Percentiles rank a stretch among this genome's conserved stretches.
phyloP scores from a whole-genome alignment of 2,888 invertebrate genomes.

The Lycia hirtaria region DNA sequence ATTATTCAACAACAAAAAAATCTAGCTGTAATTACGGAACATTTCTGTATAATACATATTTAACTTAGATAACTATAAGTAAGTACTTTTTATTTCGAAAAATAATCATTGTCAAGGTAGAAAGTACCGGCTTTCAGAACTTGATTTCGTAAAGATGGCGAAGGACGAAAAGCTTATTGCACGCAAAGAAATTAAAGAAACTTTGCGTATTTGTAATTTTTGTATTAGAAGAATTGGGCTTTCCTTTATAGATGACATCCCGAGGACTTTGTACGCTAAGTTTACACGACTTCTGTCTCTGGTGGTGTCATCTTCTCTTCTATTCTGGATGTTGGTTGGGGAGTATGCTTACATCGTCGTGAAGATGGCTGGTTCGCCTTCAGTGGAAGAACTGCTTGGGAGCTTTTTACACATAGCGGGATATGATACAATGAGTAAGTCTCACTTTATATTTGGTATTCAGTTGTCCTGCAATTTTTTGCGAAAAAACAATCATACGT shows the following conservation, averaged over 20 bases:
- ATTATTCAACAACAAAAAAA: constrained; percentile 19
- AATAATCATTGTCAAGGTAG: constrained; percentile 6
- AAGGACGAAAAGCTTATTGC: constrained; percentile 35
- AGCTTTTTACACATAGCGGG: constrained; percentile 67
- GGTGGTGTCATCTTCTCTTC: constrained; percentile 48
- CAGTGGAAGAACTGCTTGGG: constrained; percentile 63
- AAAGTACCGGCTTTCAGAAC: background rate
- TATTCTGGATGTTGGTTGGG: constrained; percentile 56
- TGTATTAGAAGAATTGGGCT: constrained; percentile 60
- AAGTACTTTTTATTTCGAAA: background rate
- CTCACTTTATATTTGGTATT: too few relatives aligned
- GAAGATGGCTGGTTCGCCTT: constrained; percentile 52
- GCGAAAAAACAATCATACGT: too few relatives aligned
- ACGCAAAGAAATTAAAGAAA: constrained; percentile 56
- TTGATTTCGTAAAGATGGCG: constrained; percentile 16
- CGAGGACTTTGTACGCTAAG: constrained; percentile 44
- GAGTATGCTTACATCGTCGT: constrained; percentile 58
- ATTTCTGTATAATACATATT: background rate
- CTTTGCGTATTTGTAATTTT: constrained; percentile 59
- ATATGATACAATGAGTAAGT: constrained; percentile 70
- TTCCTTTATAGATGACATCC: constrained; percentile 58
- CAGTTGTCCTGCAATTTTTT: constrained; percentile 6
- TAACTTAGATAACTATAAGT: background rate
- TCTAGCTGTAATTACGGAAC: constrained; percentile 18
- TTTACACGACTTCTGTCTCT: constrained; percentile 45